A percentile compares a stretch with the other conserved stretches of the same genome.
Evolutionary conservation across 37 sponge, comb jelly and placozoan species (phyloP).

Genomic region (Aplysina aerophoba): DNA sequence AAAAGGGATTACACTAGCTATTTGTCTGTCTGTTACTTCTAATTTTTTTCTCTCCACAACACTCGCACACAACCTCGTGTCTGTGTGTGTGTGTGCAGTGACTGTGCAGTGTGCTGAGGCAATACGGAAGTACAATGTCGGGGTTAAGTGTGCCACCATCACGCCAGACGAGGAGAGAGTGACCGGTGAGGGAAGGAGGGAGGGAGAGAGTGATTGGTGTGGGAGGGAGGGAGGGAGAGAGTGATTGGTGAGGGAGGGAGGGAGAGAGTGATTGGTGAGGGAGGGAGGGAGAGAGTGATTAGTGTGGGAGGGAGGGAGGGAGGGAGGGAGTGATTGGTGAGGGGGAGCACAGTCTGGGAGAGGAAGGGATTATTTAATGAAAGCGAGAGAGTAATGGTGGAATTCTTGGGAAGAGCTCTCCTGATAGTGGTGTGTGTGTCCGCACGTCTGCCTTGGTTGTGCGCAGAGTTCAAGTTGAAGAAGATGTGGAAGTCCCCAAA

Average conservation of each 20-base stretch:
- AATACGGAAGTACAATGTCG: constrained; percentile 92
- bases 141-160: constrained; percentile 99
- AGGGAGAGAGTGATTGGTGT: neutral
- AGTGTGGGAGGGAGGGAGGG: no score
- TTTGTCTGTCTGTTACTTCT: neutral
- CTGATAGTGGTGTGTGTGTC: no score
- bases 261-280: constrained; percentile 83
- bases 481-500: constrained; percentile 98
- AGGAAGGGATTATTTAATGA: neutral
- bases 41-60: no score
- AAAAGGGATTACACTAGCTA: no score
- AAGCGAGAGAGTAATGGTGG: no score
- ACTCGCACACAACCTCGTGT: no score
- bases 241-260: no score
- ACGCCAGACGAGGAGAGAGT: constrained; percentile 95
- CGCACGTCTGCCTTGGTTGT: neutral
- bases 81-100: constrained; percentile 66
- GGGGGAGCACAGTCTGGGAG: constrained; percentile 2
- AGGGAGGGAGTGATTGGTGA: constrained; percentile 79
- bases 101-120: constrained; percentile 96
- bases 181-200: constrained; percentile 56
- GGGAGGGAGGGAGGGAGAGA: no score
- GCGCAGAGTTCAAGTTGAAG: constrained; percentile 90
- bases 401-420: neutral
- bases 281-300: neutral